Evolutionary conservation across 1,140 invertebrate species (phyloP).

Genomic region (Solenopsis fugax): DNA sequence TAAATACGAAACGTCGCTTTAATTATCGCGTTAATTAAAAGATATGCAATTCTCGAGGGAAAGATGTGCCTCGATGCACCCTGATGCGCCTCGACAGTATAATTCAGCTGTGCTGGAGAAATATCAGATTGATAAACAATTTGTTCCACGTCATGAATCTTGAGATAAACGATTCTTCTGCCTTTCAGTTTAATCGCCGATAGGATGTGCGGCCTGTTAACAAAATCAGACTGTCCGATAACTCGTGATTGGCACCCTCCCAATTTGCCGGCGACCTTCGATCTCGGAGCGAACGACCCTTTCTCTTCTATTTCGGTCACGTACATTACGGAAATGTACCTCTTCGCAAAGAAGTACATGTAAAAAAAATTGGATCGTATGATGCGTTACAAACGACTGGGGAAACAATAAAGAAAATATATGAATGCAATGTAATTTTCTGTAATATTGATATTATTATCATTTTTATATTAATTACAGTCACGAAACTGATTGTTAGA

Average conservation of each 20-base stretch:
- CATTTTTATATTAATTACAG: neutral
- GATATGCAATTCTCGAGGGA: neutral
- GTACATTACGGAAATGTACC: neutral
- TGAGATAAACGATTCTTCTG: neutral
- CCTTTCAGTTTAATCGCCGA: neutral
- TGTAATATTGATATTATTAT: constrained; percentile 1
- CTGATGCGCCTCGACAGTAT: neutral
- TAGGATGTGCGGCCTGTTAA: constrained; percentile 13
- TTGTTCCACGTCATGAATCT: neutral
- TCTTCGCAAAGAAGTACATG: neutral
- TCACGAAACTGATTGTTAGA: too few relatives aligned
- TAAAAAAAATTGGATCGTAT: constrained; percentile 1
- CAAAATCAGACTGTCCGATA: constrained; percentile 37
- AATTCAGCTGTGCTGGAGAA: neutral
- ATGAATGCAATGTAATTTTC: neutral
- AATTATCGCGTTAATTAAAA: neutral
- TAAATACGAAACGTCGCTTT: neutral
- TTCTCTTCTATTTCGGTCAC: neutral
- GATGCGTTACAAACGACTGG: constrained; percentile 4
- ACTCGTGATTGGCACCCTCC: constrained; percentile 18
- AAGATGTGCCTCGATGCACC: neutral
- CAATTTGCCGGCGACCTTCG: constrained; percentile 43
- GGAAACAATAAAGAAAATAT: neutral
- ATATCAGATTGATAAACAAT: neutral
- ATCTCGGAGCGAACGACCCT: neutral